Base-by-base conservation (phyloP, 2,113 vertebrate species). In the Pygathrix nemaeus region DNA sequence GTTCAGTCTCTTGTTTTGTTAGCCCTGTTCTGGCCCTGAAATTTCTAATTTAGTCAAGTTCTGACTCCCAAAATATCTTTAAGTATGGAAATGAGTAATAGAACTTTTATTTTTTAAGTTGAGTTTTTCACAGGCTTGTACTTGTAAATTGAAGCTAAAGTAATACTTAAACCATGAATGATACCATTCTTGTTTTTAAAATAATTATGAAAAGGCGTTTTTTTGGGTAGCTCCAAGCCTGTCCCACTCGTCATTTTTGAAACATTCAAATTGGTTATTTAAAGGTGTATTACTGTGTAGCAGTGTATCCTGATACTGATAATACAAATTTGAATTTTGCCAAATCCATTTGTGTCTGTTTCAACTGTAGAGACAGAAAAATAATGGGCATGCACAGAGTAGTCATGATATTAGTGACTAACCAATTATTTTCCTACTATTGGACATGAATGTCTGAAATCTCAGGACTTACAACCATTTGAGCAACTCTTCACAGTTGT, bases 1-100 rank as follows among this genome's bases (percentile, higher is more conserved):
- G 97, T 90, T 97, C 35, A 93, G 82, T 23, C 95, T 88, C 76
- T 85, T 85, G 3, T 75, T 25, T 93, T 86, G 0, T 84, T 90
- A 92, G 92, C 55, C 79, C 14, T 83, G 6, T 82, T 52, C 73
- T 86, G 66, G 50, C 78, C 66, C 57, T 93, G 40, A 82, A 79
- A 70, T 61, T 96, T 87, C 61, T 88, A 93, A 91, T 93, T 96
- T 61, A 93, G 45, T 68, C 25, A 78, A 78, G 32, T 86, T 88
- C 43, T 93, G n/a, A 91, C 11, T 87, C 68, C 27, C 2, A 38
- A 52, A 82, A 27, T 94, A 81, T 40, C 70, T 81, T 90, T 48
- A 38, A 66, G n/a, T 52, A 32, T 96, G 78, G 25, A 88, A 96
- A 91, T 66, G 1, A 88, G 30, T 93, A 87, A 35, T 45, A 85